phyloP scores from a whole-genome alignment of 2,113 vertebrate species.

The Silurus glanis region DNA sequence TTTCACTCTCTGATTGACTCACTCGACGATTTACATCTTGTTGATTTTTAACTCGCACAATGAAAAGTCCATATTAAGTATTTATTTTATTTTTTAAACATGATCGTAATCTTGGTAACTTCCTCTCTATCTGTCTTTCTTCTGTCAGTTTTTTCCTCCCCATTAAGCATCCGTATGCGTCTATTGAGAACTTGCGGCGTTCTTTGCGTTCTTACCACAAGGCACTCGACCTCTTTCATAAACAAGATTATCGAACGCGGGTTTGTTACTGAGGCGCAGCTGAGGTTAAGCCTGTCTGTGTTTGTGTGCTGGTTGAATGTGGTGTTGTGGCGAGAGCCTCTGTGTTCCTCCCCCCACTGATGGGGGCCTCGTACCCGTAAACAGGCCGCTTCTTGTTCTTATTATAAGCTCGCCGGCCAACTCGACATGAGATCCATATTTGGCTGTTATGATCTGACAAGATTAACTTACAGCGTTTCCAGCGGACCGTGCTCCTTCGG shows the following conservation, averaged over 20 bases:
- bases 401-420: neutral
- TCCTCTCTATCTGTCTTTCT: neutral
- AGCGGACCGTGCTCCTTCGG: neutral
- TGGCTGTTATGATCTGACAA: neutral
- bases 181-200: neutral
- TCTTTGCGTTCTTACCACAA: neutral
- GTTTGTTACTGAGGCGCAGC: slow-evolving; percentile 1
- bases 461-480: slow-evolving; percentile 6
- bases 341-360: neutral
- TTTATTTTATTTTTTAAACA: neutral
- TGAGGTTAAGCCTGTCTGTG: slow-evolving; percentile 7
- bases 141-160: neutral
- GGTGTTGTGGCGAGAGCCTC: neutral
- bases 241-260: neutral
- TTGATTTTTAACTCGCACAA: neutral
- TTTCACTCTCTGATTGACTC: neutral
- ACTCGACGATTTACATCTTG: neutral
- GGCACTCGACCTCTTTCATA: slow-evolving; percentile 6
- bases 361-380: neutral
- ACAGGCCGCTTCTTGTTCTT: neutral
- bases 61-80: neutral
- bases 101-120: neutral
- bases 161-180: neutral
- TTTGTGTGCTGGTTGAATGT: neutral
- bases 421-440: slow-evolving; percentile 23